phyloP scores from a whole-genome alignment of 2,797 vertebrate species.

The Avahi laniger region DNA sequence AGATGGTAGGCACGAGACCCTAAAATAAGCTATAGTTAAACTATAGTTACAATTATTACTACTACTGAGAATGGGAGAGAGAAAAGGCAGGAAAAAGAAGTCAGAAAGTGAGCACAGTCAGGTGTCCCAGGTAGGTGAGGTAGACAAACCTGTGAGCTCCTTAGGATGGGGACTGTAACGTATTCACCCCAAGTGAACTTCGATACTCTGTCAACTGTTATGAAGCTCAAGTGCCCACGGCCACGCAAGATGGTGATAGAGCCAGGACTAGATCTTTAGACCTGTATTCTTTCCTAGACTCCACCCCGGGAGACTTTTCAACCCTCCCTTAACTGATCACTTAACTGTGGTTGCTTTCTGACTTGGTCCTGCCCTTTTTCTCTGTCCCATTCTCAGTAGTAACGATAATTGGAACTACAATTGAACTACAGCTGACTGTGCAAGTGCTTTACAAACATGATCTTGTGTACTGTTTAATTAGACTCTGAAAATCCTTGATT shows the following conservation, averaged over 20 bases:
- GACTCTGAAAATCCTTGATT: neutral
- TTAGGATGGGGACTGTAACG: neutral
- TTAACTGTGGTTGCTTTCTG: neutral
- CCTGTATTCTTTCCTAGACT: neutral
- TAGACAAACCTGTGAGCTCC: neutral
- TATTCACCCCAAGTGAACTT: neutral
- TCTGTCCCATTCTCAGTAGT: neutral
- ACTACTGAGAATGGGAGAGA: neutral
- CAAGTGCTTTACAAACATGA: neutral
- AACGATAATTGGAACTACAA: neutral
- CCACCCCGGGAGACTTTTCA: neutral
- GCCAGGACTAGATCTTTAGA: neutral
- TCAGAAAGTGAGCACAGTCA: neutral
- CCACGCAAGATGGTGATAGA: neutral
- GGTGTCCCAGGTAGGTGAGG: neutral
- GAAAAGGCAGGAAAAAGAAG: neutral
- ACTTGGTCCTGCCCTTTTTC: neutral
- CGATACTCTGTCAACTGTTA: neutral
- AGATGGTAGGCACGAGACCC: neutral
- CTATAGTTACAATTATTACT: neutral
- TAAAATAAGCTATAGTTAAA: neutral
- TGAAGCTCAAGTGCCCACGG: neutral
- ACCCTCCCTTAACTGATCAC: neutral
- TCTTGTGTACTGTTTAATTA: neutral
- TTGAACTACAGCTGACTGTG: neutral